A percentile compares a stretch with the other conserved stretches of the same genome.
Evolutionary conservation across 2,888 invertebrate species (phyloP).

Genomic region (Nomada goodeniana): DNA sequence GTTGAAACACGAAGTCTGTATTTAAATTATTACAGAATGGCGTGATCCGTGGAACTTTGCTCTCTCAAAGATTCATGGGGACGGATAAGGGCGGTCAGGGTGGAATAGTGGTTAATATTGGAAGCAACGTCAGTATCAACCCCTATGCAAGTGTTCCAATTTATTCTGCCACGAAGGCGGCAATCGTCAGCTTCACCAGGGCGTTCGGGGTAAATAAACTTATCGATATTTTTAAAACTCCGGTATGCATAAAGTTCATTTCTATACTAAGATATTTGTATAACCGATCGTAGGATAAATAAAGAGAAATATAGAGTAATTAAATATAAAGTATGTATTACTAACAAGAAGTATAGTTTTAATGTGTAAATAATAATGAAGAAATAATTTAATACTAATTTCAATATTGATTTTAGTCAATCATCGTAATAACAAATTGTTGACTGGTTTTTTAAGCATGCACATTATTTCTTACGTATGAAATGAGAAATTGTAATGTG

Average conservation of each 20-base stretch:
- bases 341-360: too few species aligned
- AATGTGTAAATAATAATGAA: too few species aligned
- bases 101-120: slow-evolving; percentile 91
- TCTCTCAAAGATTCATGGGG: slow-evolving; percentile 91
- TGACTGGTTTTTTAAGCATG: too few species aligned
- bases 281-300: too few species aligned
- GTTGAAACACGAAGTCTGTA: background rate
- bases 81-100: slow-evolving; percentile 91
- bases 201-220: slow-evolving; percentile 88
- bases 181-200: slow-evolving; percentile 90
- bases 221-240: background rate
- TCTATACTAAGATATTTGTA: too few species aligned
- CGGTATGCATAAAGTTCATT: background rate
- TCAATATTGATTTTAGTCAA: too few species aligned
- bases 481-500: background rate
- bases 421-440: too few species aligned
- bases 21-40: slow-evolving; percentile 87
- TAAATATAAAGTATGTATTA: too few species aligned
- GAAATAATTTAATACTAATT: too few species aligned
- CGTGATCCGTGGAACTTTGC: slow-evolving; percentile 90
- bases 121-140: slow-evolving; percentile 89
- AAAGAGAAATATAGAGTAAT: too few species aligned
- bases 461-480: background rate
- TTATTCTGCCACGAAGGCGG: slow-evolving; percentile 92
- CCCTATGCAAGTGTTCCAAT: slow-evolving; percentile 91